phyloP scores from a whole-genome alignment of 2,888 invertebrate genomes.

The Meteorus colon region DNA sequence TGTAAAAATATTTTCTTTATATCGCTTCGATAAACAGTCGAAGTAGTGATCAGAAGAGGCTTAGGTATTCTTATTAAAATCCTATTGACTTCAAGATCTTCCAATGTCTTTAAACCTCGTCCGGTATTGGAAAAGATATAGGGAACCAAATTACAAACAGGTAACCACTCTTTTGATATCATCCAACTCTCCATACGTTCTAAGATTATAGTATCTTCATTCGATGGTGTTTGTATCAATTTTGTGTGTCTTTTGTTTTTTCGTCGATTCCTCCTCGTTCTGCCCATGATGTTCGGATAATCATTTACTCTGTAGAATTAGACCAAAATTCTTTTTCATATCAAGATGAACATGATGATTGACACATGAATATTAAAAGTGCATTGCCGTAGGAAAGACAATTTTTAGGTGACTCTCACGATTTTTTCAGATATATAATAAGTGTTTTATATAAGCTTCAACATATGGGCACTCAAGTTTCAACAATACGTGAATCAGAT shows the following conservation, averaged over 20 bases:
- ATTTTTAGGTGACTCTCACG: too few relatives aligned
- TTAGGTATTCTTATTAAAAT: conserved; percentile 76
- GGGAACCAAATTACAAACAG: conserved; percentile 57
- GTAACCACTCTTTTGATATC: conserved; percentile 55
- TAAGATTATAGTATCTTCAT: conserved; percentile 51
- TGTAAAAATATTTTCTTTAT: conserved; percentile 58
- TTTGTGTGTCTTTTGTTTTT: conserved; percentile 57
- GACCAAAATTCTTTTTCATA: conserved; percentile 8
- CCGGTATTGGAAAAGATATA: conserved; percentile 80
- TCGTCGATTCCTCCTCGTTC: conserved; percentile 63
- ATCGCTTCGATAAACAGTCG: conserved; percentile 66
- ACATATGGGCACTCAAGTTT: too few relatives aligned
- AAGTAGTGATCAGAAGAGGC: conserved; percentile 74
- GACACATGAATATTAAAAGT: not conserved
- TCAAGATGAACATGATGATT: not conserved
- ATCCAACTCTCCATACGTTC: conserved; percentile 62
- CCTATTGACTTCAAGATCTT: conserved; percentile 71
- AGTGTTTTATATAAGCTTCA: too few relatives aligned
- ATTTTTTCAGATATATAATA: too few relatives aligned
- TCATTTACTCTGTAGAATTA: conserved; percentile 42
- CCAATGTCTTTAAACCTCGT: conserved; percentile 80
- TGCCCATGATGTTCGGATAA: conserved; percentile 61
- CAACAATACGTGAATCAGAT: too few relatives aligned
- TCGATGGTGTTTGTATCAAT: conserved; percentile 45
- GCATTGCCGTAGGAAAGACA: too few relatives aligned